Base-by-base conservation (phyloP, 2,888 invertebrate genomes). In the Calliscelio sp. region DNA sequence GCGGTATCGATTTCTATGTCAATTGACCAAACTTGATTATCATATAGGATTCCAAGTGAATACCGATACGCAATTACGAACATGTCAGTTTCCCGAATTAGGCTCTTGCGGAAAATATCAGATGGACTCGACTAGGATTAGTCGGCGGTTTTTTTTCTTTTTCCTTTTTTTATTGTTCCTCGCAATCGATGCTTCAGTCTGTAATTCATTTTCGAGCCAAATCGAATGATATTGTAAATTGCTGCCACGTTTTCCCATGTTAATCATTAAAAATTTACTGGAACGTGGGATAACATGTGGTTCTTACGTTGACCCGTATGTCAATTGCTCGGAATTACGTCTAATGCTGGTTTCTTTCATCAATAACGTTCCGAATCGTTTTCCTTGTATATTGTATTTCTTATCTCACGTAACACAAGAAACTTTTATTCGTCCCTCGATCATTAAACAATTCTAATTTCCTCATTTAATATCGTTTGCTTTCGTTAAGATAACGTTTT, bases 1-100 rank as follows among this genome's bases (percentile, higher is more conserved):
- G 22, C 66, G 16, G 59, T 68, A 81, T 81, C 74, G 74, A 81
- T 81, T 74, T 70, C 74, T 16, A 35, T 74, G 81, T 81, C 81
- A 81, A 68, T 74, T 81, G 74, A 63, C 61, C 68, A 68, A 61
- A 74, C 53, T 66, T 68, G 74, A 81, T 81, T 80, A 80, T 73
- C 73, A 80, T 80, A 66, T n/a, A 25, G 71, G 57, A 71, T 71
- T 65, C 61, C 57, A 57, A 38, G 73, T 57, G 73, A 73, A 73
- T 73, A 57, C 66, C 66, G 73, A 80, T 80, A 74, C 68, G 81
- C 68, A 74, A 74, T 74, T 81, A 81, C 53, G 44, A 35, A 53
- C 53, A 61, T 41, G 74, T 74, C 68, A 81, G 68, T 74, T 44
- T 35, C 14, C 74, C 41, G 32, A 81, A 74, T 68, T 81, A 59